Evolutionary conservation across 2,888 invertebrate species (phyloP), one percentile per base, ranked within the genome.

Genomic region (Caenorhabditis sp.): DNA sequence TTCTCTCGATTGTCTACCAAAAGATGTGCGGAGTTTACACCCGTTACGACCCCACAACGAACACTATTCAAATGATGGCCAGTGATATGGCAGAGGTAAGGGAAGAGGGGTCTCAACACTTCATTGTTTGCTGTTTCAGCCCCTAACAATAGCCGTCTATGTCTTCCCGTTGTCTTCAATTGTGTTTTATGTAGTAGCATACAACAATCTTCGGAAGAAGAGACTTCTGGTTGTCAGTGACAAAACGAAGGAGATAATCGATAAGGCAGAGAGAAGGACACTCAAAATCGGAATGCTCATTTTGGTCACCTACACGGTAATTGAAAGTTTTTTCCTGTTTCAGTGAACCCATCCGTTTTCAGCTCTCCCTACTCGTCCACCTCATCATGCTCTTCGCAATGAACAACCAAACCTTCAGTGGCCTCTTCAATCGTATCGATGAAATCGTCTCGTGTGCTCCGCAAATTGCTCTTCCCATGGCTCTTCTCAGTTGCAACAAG

Each of bases 271-370:
- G 19, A 61, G 80, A 51, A 61, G 35, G 31, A 80, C 80, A 12
- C 22, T 80, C 44, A 80, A 80, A 41, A 74, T 74, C 28, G 80
- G 80, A 59, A 74, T 74, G 72, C 51, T 74, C 38, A 80, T 80
- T 51, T 47, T 80, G 74, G 24, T 74, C 7, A 69, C 74, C 14
- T 80, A 80, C 24, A 74, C 80, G 44, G 80, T 80, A 66, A 22
- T 61, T 22, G 16, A 8, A 22, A 38, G 1, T 54, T 0, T 61
- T 4, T 24, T n/a, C 1, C 19, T 24, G n/a, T 66, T 47, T 49
- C 14, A 19, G 14, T 51, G 38, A 19, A 28, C n/a, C n/a, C n/a
- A 26, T 22, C 1, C 7, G 31, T 31, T 31, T 76, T 38, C 59
- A 76, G 76, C 28, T 61, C 22, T 69, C 77, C 26, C 77, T 77